Percentiles rank a stretch among this genome's conserved stretches.
phyloP scores from a whole-genome alignment of 2,113 vertebrate species.

The Oreochromis spilurus region DNA sequence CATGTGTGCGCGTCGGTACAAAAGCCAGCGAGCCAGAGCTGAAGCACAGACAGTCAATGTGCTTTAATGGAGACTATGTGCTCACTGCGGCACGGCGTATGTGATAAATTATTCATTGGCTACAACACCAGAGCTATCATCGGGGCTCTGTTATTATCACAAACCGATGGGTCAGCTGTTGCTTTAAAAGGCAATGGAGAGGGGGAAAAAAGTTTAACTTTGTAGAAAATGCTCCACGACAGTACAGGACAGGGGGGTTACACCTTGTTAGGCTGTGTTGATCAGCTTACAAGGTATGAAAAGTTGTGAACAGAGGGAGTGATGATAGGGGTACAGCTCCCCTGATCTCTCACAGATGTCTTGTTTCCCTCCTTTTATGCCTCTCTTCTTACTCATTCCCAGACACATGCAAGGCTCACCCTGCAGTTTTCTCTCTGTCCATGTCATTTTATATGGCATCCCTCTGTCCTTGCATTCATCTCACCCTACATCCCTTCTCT shows the following conservation, averaged over 20 bases:
- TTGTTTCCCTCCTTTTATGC: not conserved
- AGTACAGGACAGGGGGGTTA: not conserved
- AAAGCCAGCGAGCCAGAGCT: constrained; percentile 34
- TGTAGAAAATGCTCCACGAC: not conserved
- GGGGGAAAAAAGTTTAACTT: not conserved
- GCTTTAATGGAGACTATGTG: constrained; percentile 47
- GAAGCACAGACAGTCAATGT: constrained; percentile 43
- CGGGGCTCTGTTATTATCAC: constrained; percentile 35
- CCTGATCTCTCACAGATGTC: not conserved
- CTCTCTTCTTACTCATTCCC: not conserved
- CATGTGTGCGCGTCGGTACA: constrained; percentile 4
- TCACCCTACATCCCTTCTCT: not conserved
- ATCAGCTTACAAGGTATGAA: constrained; percentile 4
- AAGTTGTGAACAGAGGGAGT: not conserved
- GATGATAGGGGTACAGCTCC: constrained; percentile 11
- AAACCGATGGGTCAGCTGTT: constrained; percentile 39
- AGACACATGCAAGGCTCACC: not conserved
- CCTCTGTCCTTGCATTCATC: constrained; percentile 16
- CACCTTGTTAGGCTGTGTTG: not conserved
- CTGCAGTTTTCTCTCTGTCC: not conserved
- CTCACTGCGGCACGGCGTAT: constrained; percentile 39
- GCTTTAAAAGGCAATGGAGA: not conserved
- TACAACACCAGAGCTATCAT: constrained; percentile 51
- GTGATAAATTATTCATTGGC: constrained; percentile 69
- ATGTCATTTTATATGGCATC: not conserved